Conservation (phyloP, 1,140 invertebrate species). For the Patella vulgata region DNA sequence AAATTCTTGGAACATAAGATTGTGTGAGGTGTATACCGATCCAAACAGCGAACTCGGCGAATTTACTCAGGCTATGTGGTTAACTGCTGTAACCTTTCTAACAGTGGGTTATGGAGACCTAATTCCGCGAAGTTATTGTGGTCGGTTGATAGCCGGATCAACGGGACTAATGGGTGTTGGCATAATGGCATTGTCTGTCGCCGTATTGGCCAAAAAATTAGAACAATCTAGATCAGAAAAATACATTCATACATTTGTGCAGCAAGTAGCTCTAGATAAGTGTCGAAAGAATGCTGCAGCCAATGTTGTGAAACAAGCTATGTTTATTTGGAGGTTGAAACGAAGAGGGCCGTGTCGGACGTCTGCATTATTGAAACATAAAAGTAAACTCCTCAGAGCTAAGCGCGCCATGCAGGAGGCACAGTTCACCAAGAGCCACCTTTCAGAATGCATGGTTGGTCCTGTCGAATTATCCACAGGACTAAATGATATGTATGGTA, state of each 20-base stretch:
- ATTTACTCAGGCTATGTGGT: slow-evolving; percentile 58
- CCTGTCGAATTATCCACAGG: slow-evolving; percentile 49
- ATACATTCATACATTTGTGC: slow-evolving; percentile 58
- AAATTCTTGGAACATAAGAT: slow-evolving; percentile 55
- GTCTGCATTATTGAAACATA: slow-evolving; percentile 34
- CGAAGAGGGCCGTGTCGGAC: slow-evolving; percentile 25
- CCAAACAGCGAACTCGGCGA: slow-evolving; percentile 25
- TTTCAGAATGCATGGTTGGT: slow-evolving; percentile 43
- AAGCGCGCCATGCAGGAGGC: slow-evolving; percentile 47
- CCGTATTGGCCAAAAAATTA: slow-evolving; percentile 62
- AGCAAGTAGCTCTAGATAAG: slow-evolving; percentile 54
- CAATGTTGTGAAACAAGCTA: slow-evolving; percentile 52
- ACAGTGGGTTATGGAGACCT: slow-evolving; percentile 64
- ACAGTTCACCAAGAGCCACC: slow-evolving; percentile 40
- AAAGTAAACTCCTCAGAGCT: slow-evolving; percentile 45
- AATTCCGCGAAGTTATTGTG: slow-evolving; percentile 61
- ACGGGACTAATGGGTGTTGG: slow-evolving; percentile 63
- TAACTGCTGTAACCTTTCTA: slow-evolving; percentile 64
- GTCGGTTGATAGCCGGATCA: slow-evolving; percentile 54
- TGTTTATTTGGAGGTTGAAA: slow-evolving; percentile 44
- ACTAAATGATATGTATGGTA: slow-evolving; percentile 40
- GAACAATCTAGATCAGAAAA: slow-evolving; percentile 63
- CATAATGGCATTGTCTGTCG: slow-evolving; percentile 62
- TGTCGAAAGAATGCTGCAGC: slow-evolving; percentile 46
- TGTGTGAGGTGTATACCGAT: slow-evolving; percentile 45